Conservation (phyloP, 2,797 vertebrate species). For the Parambassis ranga region DNA sequence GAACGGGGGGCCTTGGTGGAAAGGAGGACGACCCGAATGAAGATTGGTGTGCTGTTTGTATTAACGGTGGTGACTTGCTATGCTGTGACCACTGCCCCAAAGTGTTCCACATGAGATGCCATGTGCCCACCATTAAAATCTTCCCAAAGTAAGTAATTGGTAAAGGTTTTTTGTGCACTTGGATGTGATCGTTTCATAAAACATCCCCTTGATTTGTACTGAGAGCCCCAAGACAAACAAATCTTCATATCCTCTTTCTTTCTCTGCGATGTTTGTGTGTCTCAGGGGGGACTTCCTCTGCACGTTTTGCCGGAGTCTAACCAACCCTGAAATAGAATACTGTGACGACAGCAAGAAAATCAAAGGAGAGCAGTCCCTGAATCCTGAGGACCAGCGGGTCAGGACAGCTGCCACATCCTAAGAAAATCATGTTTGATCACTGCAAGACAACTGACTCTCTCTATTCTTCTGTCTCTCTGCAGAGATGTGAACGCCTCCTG, state of each 20-base stretch:
- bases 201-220: background rate
- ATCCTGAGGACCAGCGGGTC: constrained; percentile 93
- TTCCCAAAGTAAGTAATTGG: constrained; percentile 66
- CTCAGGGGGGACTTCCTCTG: constrained; percentile 97
- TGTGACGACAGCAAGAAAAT: constrained; percentile 90
- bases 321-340: constrained; percentile 94
- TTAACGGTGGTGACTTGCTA: constrained; percentile 94
- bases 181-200: no score
- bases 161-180: background rate
- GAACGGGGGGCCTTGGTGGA: constrained; percentile 51
- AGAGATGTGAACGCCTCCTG: constrained; percentile 97
- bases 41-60: constrained; percentile 99
- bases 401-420: constrained; percentile 30
- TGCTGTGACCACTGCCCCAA: constrained; percentile 98
- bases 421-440: background rate
- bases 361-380: constrained; percentile 84
- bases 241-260: background rate
- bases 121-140: constrained; percentile 92
- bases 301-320: constrained; percentile 94
- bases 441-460: constrained; percentile 11
- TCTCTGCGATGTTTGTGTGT: background rate
- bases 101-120: constrained; percentile 98
- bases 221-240: background rate
- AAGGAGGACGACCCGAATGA: constrained; percentile 98
- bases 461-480: constrained; percentile 14